Percentiles rank a stretch among this genome's conserved stretches.
These are phyloP conservation scores for Xylota sylvarum DNA, from an alignment of 2,888 invertebrate genomes.

Conservation along the genomic window DNA sequence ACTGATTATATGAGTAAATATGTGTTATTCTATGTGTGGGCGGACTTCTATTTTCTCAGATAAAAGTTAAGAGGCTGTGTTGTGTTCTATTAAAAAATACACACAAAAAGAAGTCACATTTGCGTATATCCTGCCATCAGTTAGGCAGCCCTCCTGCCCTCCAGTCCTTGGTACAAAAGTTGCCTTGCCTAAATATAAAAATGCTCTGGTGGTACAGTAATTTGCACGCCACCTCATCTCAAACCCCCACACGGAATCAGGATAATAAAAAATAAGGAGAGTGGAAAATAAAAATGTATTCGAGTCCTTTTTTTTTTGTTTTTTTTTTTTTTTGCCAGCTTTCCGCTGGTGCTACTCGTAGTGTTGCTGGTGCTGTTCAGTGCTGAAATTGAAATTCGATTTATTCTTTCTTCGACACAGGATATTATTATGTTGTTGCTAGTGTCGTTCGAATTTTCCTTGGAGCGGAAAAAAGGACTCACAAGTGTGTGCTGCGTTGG, in stretches of 20 bases:
- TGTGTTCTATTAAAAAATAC: slow-evolving; percentile 1
- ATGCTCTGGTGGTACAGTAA: slow-evolving; percentile 32
- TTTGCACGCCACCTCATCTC: slow-evolving; percentile 39
- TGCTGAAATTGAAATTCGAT: slow-evolving; percentile 59
- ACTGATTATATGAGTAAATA: slow-evolving; percentile 29
- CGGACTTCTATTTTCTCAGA: slow-evolving; percentile 21
- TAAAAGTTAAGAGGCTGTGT: slow-evolving; percentile 38
- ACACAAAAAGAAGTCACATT: slow-evolving; percentile 6
- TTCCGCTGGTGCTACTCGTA: not conserved
- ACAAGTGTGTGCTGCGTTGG: not conserved
- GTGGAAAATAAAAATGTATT: slow-evolving; percentile 36
- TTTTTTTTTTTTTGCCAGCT: not conserved
- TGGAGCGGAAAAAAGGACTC: slow-evolving; percentile 5
- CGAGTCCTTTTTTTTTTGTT: not conserved
- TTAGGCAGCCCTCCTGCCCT: not conserved
- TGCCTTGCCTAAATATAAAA: slow-evolving; percentile 40
- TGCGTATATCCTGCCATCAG: slow-evolving; percentile 39
- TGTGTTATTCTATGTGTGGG: slow-evolving; percentile 21
- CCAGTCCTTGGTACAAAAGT: not conserved
- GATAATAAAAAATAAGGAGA: slow-evolving; percentile 36
- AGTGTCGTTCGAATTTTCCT: slow-evolving; percentile 4
- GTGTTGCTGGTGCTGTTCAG: not conserved
- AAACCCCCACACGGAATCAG: not conserved
- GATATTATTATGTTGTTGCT: slow-evolving; percentile 18
- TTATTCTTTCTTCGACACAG: slow-evolving; percentile 34